phyloP scores from a whole-genome alignment of 2,113 vertebrate genomes.

The Siphamia tubifer region DNA sequence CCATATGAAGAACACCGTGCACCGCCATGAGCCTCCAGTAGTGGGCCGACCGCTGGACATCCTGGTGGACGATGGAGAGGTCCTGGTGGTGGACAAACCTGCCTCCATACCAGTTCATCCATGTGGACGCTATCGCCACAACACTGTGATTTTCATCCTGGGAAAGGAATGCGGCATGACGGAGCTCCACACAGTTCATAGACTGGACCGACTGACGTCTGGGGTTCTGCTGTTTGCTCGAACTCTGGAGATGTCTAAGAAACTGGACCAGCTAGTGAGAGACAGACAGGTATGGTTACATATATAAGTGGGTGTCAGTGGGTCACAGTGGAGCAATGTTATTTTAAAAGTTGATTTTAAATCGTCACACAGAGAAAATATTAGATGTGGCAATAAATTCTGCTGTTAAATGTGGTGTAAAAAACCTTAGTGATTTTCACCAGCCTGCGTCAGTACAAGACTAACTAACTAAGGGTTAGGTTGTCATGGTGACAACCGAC shows the following conservation, averaged over 20 bases:
- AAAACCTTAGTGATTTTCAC: no score
- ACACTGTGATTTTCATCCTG: slow-evolving; percentile 96
- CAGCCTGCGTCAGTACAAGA: no score
- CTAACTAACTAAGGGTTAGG: no score
- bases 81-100: slow-evolving; percentile 95
- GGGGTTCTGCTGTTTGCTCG: slow-evolving; percentile 96
- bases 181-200: slow-evolving; percentile 91
- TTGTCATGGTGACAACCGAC: no score
- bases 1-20: slow-evolving; percentile 90
- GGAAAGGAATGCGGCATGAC: slow-evolving; percentile 90
- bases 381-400: no score
- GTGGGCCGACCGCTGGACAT: slow-evolving; percentile 82
- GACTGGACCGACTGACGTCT: slow-evolving; percentile 93
- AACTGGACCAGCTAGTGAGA: slow-evolving; percentile 91
- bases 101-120: slow-evolving; percentile 96
- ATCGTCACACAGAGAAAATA: no score
- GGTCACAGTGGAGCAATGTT: no score
- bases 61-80: slow-evolving; percentile 85
- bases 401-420: no score
- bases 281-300: slow-evolving; percentile 85
- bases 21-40: slow-evolving; percentile 96
- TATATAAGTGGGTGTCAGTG: background rate
- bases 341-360: no score
- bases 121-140: slow-evolving; percentile 94
- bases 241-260: slow-evolving; percentile 86